These are phyloP conservation scores for Ceratitis capitata DNA, from an alignment of 1,140 invertebrate species.

Conservation along the genomic window DNA sequence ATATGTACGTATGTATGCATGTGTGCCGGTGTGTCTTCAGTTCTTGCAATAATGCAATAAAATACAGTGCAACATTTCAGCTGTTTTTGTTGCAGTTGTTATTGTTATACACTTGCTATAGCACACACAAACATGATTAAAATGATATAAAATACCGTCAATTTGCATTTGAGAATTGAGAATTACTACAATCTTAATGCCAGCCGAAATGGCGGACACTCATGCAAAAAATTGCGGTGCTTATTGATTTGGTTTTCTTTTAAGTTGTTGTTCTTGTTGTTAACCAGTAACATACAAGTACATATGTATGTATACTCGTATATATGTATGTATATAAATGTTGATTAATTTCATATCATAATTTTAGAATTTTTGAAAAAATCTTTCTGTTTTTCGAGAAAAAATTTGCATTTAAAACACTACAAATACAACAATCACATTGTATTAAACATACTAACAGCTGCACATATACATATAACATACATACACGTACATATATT, in stretches of 20 bases:
- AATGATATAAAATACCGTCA: constrained; percentile 33
- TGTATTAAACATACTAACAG: too few relatives aligned
- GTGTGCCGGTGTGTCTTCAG: background rate
- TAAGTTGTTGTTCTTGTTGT: background rate
- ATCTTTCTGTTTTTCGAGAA: background rate
- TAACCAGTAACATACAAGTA: too few relatives aligned
- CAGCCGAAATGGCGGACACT: background rate
- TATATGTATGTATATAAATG: background rate
- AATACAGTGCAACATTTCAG: background rate
- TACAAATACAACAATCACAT: background rate
- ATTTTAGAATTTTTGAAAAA: constrained; percentile 11
- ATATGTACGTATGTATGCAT: background rate
- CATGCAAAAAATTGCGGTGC: constrained; percentile 22
- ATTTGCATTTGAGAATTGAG: background rate
- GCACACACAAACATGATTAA: constrained; percentile 4
- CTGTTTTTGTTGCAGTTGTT: background rate
- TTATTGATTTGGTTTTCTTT: background rate
- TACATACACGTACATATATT: background rate
- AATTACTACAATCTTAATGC: background rate
- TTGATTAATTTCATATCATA: constrained; percentile 13
- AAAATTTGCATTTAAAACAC: background rate
- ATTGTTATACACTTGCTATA: background rate
- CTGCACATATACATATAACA: background rate
- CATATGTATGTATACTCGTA: too few relatives aligned
- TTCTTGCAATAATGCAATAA: constrained; percentile 17